Conservation (phyloP, 2,113 vertebrate species). For the Phodopus roborovskii region DNA sequence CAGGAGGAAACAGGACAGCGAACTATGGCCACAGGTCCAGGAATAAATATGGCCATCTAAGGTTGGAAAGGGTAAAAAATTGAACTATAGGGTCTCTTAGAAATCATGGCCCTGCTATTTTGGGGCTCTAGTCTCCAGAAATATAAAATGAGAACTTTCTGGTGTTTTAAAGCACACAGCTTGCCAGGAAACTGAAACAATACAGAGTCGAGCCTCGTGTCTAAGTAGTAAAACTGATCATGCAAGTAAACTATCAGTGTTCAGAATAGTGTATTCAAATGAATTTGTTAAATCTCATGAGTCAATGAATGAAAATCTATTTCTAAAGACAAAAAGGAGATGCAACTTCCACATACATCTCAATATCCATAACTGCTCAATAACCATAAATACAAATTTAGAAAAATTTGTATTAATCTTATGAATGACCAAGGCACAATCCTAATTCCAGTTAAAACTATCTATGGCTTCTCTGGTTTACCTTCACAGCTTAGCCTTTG, state of each 20-base stretch:
- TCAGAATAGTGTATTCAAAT: background rate
- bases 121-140: background rate
- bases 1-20: background rate
- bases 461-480: background rate
- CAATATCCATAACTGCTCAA: slow-evolving; percentile 10
- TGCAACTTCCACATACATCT: background rate
- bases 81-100: background rate
- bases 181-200: background rate
- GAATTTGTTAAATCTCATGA: slow-evolving; percentile 26
- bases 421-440: background rate
- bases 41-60: background rate
- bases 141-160: background rate
- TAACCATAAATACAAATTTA: slow-evolving; percentile 26
- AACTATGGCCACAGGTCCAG: background rate
- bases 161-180: background rate
- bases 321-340: slow-evolving; percentile 34
- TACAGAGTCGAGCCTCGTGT: background rate
- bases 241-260: background rate
- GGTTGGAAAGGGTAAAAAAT: background rate
- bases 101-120: background rate
- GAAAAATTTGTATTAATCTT: slow-evolving; percentile 27
- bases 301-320: background rate
- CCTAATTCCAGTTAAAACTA: background rate
- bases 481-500: background rate
- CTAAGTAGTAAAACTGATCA: background rate